These are phyloP conservation scores for Netelia melanura DNA, from an alignment of 2,888 invertebrate genomes.

Conservation along the genomic window DNA sequence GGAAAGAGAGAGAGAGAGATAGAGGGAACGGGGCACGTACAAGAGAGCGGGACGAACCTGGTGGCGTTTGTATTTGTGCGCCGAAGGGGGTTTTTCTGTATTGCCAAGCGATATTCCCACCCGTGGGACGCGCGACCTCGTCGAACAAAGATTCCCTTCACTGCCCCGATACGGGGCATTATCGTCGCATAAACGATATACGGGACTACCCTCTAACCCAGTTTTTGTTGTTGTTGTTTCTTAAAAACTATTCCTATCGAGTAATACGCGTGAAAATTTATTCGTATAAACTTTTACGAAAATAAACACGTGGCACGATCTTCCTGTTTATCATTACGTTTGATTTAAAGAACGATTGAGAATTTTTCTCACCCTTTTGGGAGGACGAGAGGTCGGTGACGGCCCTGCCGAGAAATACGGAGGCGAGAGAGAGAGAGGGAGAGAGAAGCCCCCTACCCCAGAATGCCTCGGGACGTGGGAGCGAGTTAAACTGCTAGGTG, in stretches of 20 bases:
- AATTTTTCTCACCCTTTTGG: slow-evolving; percentile 3
- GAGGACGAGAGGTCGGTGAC: background rate
- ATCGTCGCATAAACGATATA: slow-evolving; percentile 11
- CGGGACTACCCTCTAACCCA: no score
- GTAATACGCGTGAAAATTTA: background rate
- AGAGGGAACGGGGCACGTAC: slow-evolving; percentile 27
- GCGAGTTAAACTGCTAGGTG: slow-evolving; percentile 42
- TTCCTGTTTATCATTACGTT: background rate
- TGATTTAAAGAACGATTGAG: no score
- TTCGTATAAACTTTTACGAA: no score
- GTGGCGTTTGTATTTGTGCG: slow-evolving; percentile 20
- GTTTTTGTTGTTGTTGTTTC: background rate
- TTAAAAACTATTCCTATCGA: slow-evolving; percentile 30
- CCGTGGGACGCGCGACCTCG: slow-evolving; percentile 56
- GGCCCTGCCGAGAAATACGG: slow-evolving; percentile 6
- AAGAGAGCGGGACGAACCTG: background rate
- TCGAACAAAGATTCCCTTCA: slow-evolving; percentile 63
- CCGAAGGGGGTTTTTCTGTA: slow-evolving; percentile 35
- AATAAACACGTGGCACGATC: no score
- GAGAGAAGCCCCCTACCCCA: background rate
- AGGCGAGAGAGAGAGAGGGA: background rate
- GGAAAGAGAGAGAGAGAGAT: background rate
- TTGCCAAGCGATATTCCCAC: slow-evolving; percentile 39
- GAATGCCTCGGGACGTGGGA: slow-evolving; percentile 35
- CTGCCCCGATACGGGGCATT: slow-evolving; percentile 41